Percentiles rank a stretch among this genome's conserved stretches.
Evolutionary conservation across 2,113 vertebrate genomes (phyloP).

Genomic region (Scophthalmus maximus): DNA sequence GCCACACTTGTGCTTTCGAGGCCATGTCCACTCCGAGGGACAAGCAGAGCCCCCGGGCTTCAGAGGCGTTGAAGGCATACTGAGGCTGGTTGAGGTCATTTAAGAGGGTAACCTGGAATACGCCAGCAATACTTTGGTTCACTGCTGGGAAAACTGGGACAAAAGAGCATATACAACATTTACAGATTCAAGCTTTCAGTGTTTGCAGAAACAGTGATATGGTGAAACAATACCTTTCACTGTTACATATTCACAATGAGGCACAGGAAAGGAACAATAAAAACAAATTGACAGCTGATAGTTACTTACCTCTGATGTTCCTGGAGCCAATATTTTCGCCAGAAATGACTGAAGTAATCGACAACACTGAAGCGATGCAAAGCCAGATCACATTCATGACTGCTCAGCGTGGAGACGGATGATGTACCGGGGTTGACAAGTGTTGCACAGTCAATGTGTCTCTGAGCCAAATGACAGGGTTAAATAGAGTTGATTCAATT

Average conservation of each 20-base stretch:
- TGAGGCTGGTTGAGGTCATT: constrained; percentile 6
- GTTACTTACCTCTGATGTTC: constrained; percentile 56
- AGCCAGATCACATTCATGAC: constrained; percentile 61
- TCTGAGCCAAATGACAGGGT: constrained; percentile 61
- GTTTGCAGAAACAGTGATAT: not conserved
- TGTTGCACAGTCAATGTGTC: constrained; percentile 38
- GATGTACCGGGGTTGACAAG: constrained; percentile 12
- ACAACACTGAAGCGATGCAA: constrained; percentile 48
- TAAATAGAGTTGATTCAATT: constrained; percentile 71
- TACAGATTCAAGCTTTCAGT: not conserved
- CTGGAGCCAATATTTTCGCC: constrained; percentile 19
- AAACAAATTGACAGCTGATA: not conserved
- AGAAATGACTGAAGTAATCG: constrained; percentile 28
- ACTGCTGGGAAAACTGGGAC: constrained; percentile 67
- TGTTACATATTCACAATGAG: not conserved
- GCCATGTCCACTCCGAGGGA: constrained; percentile 83
- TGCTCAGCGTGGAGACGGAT: constrained; percentile 23
- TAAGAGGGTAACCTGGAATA: constrained; percentile 74
- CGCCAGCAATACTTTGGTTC: constrained; percentile 82
- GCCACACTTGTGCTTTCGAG: constrained; percentile 82
- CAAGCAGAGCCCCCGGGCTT: constrained; percentile 82
- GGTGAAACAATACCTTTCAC: too few relatives aligned
- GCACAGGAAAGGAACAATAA: not conserved
- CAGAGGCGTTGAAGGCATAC: constrained; percentile 79
- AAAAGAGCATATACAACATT: constrained; percentile 7